Evolutionary conservation across 2,797 vertebrate genomes (phyloP), one percentile per base, ranked within the genome.

Genomic region (Paratrypauchen microcephalus): DNA sequence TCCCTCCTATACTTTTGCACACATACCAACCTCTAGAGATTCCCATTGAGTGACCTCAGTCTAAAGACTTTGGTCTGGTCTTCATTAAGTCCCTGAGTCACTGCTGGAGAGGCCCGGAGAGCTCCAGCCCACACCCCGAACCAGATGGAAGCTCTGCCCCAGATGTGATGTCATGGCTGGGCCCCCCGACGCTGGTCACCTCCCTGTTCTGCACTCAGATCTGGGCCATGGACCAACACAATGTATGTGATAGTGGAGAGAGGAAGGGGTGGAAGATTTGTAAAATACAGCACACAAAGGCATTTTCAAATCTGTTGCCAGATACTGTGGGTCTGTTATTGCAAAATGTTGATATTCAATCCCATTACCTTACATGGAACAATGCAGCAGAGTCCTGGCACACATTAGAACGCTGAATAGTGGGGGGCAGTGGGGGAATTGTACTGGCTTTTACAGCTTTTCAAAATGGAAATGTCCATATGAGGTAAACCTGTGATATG

Each of bases 51-150:
- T 83, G 88, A 92, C 86, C 90, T 89, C 85, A 91, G 89, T 68
- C 84, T 85, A 71, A 84, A 81, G 81, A 68, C 73, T 59, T 68
- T 68, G 83, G 88, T 92, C 93, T 94, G 93, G 88, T 92, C 84
- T 82, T 93, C 92, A 93, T 94, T 94, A 94, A 82, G 80, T 81
- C 68, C 77, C 78, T 88, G 86, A 92, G 86, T 91, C 91, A 92
- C 82, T 80, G 84, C 81, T 88, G 81, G 86, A 91, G 91, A 83
- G 86, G 78, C 87, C 83, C 81, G 84, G 87, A 91, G 79, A 81
- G 86, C 82, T 83, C 83, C 77, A 81, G 76, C 91, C 91, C 92
- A 91, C 92, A 86, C 93, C 93, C 92, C 77, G 73, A 81, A 87
- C 89, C 93, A 94, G 91, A 93, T 94, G 93, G 87, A 88, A 79